Evolutionary conservation across 2,797 vertebrate species (phyloP).

Genomic region (Cuniculus paca): DNA sequence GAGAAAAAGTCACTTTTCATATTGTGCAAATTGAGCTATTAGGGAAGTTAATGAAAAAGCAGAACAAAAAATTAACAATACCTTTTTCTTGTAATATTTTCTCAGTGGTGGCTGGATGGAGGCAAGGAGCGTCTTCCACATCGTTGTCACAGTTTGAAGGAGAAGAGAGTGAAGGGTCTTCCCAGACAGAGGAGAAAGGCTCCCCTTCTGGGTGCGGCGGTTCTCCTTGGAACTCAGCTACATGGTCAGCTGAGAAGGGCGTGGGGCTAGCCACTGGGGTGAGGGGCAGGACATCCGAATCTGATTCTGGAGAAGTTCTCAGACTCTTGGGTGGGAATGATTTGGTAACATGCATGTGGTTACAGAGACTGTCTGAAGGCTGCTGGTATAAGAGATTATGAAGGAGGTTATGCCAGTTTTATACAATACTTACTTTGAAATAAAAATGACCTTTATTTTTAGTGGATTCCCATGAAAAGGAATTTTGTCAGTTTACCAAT

Average conservation of each 20-base stretch:
- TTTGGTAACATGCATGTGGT: conserved; percentile 90
- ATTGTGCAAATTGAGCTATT: background rate
- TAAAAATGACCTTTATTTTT: background rate
- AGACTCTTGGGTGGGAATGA: conserved; percentile 88
- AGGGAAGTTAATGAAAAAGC: background rate
- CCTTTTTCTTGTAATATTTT: conserved; percentile 87
- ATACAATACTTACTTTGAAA: conserved; percentile 82
- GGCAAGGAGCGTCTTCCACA: conserved; percentile 88
- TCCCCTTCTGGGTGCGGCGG: conserved; percentile 78
- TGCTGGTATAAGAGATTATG: conserved; percentile 90
- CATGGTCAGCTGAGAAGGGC: conserved; percentile 86
- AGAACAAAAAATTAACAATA: conserved; percentile 78
- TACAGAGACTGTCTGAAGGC: conserved; percentile 88
- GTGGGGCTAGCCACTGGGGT: conserved; percentile 88
- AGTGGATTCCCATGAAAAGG: conserved; percentile 49
- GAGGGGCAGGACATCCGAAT: conserved; percentile 89
- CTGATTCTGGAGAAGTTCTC: conserved; percentile 90
- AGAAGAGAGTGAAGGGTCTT: conserved; percentile 86
- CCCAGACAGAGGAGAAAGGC: conserved; percentile 76
- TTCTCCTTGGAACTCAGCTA: conserved; percentile 85
- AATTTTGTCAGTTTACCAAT: conserved; percentile 38
- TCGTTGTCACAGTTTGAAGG: conserved; percentile 88
- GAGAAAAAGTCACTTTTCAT: background rate
- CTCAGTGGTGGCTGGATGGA: conserved; percentile 80
- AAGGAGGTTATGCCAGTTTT: conserved; percentile 85